Evolutionary conservation across 2,797 vertebrate species (phyloP).

Genomic region (Acomys russatus): DNA sequence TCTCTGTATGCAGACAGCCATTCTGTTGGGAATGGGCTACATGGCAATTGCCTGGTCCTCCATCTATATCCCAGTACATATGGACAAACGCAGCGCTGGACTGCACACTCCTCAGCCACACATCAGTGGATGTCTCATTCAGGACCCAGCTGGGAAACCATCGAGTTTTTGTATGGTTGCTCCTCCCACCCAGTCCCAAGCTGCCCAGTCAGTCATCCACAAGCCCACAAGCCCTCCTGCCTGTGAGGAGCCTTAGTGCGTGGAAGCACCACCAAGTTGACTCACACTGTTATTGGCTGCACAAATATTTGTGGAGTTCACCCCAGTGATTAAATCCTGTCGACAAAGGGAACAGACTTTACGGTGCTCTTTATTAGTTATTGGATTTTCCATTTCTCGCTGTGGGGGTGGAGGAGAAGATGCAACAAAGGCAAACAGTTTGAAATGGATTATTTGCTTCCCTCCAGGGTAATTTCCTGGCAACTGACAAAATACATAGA

Average conservation of each 20-base stretch:
- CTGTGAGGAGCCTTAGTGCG: background rate
- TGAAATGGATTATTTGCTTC: slow-evolving; percentile 80
- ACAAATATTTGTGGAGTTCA: slow-evolving; percentile 76
- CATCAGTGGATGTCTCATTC: background rate
- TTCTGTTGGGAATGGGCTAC: background rate
- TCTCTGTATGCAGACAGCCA: background rate
- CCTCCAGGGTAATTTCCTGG: slow-evolving; percentile 79
- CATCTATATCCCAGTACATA: rapidly evolving
- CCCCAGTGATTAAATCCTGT: slow-evolving; percentile 75
- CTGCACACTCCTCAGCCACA: no score
- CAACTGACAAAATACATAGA: slow-evolving; percentile 70
- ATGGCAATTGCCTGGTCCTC: background rate
- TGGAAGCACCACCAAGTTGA: background rate
- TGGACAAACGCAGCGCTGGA: background rate
- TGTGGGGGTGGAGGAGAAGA: slow-evolving; percentile 71
- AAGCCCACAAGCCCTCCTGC: no score
- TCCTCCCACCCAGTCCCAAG: background rate
- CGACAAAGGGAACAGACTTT: slow-evolving; percentile 67
- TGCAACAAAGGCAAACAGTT: slow-evolving; percentile 79
- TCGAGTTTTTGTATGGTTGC: background rate
- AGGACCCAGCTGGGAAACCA: background rate
- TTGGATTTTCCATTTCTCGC: slow-evolving; percentile 82
- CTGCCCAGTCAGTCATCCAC: no score
- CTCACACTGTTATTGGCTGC: slow-evolving; percentile 7
- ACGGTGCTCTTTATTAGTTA: slow-evolving; percentile 79